These are phyloP conservation scores for Schlechtendalia chinensis DNA, from an alignment of 1,140 invertebrate genomes.

Conservation along the genomic window DNA sequence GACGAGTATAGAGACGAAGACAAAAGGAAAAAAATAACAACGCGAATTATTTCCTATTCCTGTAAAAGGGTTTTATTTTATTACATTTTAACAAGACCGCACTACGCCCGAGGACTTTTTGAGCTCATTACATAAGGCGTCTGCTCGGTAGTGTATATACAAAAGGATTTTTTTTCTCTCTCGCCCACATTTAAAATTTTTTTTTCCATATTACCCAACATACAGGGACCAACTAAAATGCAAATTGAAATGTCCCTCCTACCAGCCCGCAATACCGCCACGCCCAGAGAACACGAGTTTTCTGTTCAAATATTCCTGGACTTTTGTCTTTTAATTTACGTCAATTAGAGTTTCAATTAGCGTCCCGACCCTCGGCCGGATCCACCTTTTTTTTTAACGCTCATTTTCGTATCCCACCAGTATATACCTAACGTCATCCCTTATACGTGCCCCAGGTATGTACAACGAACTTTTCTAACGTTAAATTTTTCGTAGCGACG, in stretches of 20 bases:
- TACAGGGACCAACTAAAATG: slow-evolving; percentile 37
- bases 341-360: slow-evolving; percentile 49
- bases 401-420: not conserved
- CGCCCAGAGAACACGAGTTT: slow-evolving; percentile 11
- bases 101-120: slow-evolving; percentile 42
- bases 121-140: slow-evolving; percentile 47
- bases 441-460: not conserved
- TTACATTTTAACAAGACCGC: slow-evolving; percentile 47
- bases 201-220: slow-evolving; percentile 10
- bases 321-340: slow-evolving; percentile 49
- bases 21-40: slow-evolving; percentile 30
- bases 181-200: slow-evolving; percentile 6
- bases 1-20: not conserved
- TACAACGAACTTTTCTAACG: slow-evolving; percentile 6
- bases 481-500: slow-evolving; percentile 13
- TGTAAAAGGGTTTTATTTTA: slow-evolving; percentile 45
- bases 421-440: not conserved
- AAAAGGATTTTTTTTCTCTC: slow-evolving; percentile 37
- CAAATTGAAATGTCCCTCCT: slow-evolving; percentile 40
- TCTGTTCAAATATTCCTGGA: slow-evolving; percentile 47
- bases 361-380: not conserved
- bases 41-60: slow-evolving; percentile 34
- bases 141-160: slow-evolving; percentile 28
- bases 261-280: no score
- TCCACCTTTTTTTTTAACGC: not conserved